These are phyloP conservation scores for Temnopleurus reevesii DNA, from an alignment of 53 echinoderm and acorn worm species.

Conservation along the genomic window DNA sequence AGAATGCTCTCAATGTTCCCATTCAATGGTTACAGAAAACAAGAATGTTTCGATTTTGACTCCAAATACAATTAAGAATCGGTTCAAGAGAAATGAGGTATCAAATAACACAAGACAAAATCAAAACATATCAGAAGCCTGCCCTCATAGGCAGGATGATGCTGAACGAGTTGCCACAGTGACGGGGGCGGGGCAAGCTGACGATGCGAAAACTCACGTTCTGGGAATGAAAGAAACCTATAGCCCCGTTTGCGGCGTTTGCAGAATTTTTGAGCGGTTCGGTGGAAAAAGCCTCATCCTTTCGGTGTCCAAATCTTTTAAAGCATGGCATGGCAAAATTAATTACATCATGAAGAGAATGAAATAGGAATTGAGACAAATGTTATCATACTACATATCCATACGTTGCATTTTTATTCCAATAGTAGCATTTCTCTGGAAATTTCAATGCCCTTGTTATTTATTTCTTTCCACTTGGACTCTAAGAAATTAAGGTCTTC, in stretches of 20 bases:
- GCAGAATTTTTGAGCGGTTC: slow-evolving; percentile 92
- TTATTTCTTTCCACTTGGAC: too few relatives aligned
- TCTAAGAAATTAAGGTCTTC: too few relatives aligned
- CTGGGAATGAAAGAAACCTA: slow-evolving; percentile 95
- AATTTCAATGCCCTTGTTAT: too few relatives aligned
- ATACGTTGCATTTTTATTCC: too few relatives aligned
- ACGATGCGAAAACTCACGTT: slow-evolving; percentile 80
- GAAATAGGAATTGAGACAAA: too few relatives aligned
- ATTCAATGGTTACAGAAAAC: too few relatives aligned
- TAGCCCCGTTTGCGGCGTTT: slow-evolving; percentile 64
- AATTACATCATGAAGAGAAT: too few relatives aligned
- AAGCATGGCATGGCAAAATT: not conserved
- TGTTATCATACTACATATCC: too few relatives aligned
- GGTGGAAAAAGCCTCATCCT: slow-evolving; percentile 96
- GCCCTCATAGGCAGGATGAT: not conserved
- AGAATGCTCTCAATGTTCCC: too few relatives aligned
- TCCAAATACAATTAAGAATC: too few relatives aligned
- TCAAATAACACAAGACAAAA: slow-evolving; percentile 5
- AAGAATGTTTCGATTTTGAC: too few relatives aligned
- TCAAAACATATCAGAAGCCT: not conserved
- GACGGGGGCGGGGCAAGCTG: not conserved
- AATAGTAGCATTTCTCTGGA: too few relatives aligned
- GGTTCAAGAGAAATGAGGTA: not conserved
- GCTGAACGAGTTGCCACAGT: not conserved
- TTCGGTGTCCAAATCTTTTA: slow-evolving; percentile 81